A percentile compares a stretch with the other conserved stretches of the same genome.
Conservation (phyloP, 2,113 vertebrate genomes). For the Ciconia stormi region DNA sequence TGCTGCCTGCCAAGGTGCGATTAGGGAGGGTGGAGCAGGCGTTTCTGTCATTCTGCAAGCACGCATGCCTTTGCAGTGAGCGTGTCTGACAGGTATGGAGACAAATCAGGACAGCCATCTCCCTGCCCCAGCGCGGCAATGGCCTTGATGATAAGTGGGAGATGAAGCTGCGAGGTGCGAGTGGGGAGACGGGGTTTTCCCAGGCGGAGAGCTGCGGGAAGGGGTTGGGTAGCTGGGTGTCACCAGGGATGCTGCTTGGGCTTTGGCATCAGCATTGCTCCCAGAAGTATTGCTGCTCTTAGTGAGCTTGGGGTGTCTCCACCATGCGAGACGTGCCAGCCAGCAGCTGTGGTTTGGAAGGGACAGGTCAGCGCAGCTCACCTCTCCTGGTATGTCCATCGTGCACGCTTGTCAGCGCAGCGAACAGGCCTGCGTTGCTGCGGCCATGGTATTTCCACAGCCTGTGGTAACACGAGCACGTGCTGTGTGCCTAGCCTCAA, state of each 20-base stretch:
- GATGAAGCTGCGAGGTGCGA: neutral
- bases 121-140: fast-evolving
- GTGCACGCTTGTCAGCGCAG: fast-evolving
- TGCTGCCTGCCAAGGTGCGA: neutral
- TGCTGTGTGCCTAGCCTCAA: fast-evolving
- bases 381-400: neutral
- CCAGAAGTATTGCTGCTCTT: neutral
- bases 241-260: neutral
- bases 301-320: neutral
- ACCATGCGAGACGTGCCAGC: neutral
- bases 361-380: neutral
- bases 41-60: neutral
- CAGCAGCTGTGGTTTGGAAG: neutral
- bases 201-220: fast-evolving
- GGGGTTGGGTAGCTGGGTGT: neutral
- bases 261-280: neutral
- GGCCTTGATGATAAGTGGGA: fast-evolving
- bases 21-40: neutral
- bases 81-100: neutral
- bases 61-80: neutral
- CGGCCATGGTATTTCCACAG: neutral
- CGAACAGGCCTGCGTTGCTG: neutral
- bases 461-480: fast-evolving
- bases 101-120: neutral
- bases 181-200: neutral